Percentiles rank a stretch among this genome's conserved stretches.
Conservation (phyloP, 2,113 vertebrate genomes). For the Alces alces region DNA sequence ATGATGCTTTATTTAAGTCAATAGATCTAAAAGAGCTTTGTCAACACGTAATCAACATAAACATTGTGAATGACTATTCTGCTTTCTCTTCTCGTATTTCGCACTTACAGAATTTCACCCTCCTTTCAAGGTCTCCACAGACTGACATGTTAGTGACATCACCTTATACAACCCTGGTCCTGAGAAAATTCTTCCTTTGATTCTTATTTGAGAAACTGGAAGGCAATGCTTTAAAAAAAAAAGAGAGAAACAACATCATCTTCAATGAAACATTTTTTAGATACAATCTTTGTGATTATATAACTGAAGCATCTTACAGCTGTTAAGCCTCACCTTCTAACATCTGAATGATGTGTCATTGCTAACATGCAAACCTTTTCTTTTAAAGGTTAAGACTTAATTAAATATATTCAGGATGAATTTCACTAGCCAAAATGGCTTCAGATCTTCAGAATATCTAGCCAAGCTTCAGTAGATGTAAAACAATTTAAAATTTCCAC, state of each 20-base stretch:
- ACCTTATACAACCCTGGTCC: fast-evolving
- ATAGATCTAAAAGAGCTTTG: not conserved
- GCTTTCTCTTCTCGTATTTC: not conserved
- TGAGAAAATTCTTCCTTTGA: not conserved
- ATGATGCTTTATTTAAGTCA: not conserved
- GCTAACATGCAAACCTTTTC: not conserved
- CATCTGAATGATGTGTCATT: not conserved
- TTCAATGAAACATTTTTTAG: not conserved
- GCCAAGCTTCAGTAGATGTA: not conserved
- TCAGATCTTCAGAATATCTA: not conserved
- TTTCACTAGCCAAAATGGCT: not conserved
- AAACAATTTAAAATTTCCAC: not conserved
- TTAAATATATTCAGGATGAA: not conserved
- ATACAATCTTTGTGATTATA: not conserved
- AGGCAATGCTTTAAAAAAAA: not conserved
- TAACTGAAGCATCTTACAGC: not conserved
- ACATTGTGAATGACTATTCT: not conserved
- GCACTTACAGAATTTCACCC: fast-evolving
- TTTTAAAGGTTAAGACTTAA: not conserved
- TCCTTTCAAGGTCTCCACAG: not conserved
- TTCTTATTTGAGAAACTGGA: not conserved
- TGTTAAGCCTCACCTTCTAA: not conserved
- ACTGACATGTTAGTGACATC: too few relatives aligned
- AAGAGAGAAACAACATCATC: not conserved
- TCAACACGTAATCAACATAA: not conserved